Percentiles rank a stretch among this genome's conserved stretches.
These are phyloP conservation scores for Cotesia congregata DNA, from an alignment of 2,888 invertebrate species.

Conservation along the genomic window DNA sequence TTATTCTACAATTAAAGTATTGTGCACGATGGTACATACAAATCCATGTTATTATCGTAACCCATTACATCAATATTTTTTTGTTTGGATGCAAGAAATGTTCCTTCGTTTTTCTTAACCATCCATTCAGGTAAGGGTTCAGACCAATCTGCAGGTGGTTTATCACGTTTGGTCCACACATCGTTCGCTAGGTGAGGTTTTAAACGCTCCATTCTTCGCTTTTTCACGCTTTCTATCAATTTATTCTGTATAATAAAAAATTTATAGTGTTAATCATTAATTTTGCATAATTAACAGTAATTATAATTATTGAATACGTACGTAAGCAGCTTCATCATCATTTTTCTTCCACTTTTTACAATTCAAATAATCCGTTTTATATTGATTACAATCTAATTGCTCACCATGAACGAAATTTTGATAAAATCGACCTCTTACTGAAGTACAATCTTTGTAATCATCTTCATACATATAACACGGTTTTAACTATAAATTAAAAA, in stretches of 20 bases:
- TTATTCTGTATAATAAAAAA: conserved; percentile 71
- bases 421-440: conserved; percentile 83
- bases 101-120: conserved; percentile 76
- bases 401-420: conserved; percentile 89
- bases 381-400: conserved; percentile 80
- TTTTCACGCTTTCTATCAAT: conserved; percentile 81
- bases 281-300: conserved; percentile 10
- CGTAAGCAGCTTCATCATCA: conserved; percentile 78
- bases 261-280: conserved; percentile 11
- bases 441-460: conserved; percentile 86
- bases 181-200: conserved; percentile 80
- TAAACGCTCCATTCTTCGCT: conserved; percentile 76
- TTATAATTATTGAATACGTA: conserved; percentile 68
- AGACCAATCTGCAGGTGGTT: conserved; percentile 87
- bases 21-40: conserved; percentile 44
- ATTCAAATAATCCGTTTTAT: conserved; percentile 84
- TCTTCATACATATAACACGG: conserved; percentile 85
- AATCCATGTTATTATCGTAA: conserved; percentile 36
- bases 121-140: conserved; percentile 85
- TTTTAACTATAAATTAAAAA: conserved; percentile 75
- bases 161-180: conserved; percentile 82
- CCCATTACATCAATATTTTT: conserved; percentile 74
- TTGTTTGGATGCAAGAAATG: conserved; percentile 78
- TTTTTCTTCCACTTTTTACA: conserved; percentile 79
- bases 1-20: conserved; percentile 47